These are phyloP conservation scores for Pterocles burchelli DNA, from an alignment of 2,113 vertebrate species.

Conservation along the genomic window DNA sequence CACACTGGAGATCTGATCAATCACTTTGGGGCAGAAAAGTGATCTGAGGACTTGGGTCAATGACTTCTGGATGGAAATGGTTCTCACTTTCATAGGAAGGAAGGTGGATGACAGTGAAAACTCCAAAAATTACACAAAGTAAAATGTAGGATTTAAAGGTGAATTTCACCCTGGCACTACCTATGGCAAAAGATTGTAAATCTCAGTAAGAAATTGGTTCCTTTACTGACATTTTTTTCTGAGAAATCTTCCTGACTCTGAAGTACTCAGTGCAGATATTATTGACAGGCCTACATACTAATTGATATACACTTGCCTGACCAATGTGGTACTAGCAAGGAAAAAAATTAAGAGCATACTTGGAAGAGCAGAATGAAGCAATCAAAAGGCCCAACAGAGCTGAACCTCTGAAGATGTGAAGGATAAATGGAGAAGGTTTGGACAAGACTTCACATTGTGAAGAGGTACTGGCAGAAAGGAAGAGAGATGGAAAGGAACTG, in stretches of 20 bases:
- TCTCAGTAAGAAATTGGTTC: background rate
- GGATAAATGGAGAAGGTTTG: background rate
- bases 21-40: background rate
- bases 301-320: background rate
- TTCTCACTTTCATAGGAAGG: background rate
- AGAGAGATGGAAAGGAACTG: background rate
- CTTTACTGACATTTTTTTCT: background rate
- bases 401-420: background rate
- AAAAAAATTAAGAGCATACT: background rate
- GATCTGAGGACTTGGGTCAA: background rate
- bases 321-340: background rate
- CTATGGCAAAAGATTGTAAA: background rate
- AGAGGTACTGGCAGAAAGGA: background rate
- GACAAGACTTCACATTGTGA: background rate
- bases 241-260: background rate
- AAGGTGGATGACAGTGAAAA: background rate
- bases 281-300: background rate
- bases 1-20: background rate
- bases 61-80: background rate
- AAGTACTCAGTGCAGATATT: background rate
- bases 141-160: background rate
- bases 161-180: background rate
- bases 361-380: background rate
- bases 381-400: background rate
- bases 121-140: background rate